These are phyloP conservation scores for Arrhopalites spinosus DNA, from an alignment of 2,888 invertebrate species.

Conservation along the genomic window DNA sequence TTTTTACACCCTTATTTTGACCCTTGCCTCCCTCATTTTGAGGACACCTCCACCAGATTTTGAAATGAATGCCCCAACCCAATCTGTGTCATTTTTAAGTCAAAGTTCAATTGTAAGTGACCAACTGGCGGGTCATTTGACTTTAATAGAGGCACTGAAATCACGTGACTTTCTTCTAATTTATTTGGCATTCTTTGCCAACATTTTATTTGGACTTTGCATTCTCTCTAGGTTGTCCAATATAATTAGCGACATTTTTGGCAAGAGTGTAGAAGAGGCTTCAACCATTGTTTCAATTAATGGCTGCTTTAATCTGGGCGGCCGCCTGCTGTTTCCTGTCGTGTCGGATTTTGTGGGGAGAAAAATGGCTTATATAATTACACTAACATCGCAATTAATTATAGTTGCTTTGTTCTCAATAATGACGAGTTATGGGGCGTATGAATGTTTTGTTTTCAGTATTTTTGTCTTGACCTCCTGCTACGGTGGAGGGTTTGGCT, in stretches of 20 bases:
- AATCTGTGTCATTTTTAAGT: background rate
- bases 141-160: conserved; percentile 46
- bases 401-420: conserved; percentile 40
- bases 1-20: conserved; percentile 42
- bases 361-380: conserved; percentile 47
- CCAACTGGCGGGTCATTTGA: background rate
- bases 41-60: conserved; percentile 49
- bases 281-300: conserved; percentile 50
- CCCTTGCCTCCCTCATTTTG: conserved; percentile 41
- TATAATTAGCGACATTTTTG: conserved; percentile 52
- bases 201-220: conserved; percentile 48
- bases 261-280: conserved; percentile 39
- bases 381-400: conserved; percentile 44
- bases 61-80: background rate
- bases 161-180: conserved; percentile 49
- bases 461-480: conserved; percentile 45
- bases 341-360: conserved; percentile 49
- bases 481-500: conserved; percentile 33
- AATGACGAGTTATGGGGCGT: conserved; percentile 42
- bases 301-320: conserved; percentile 52
- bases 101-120: background rate
- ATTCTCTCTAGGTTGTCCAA: conserved; percentile 47
- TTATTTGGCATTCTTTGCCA: conserved; percentile 50
- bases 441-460: conserved; percentile 46
- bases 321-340: conserved; percentile 46